A percentile compares a stretch with the other conserved stretches of the same genome.
phyloP scores from a whole-genome alignment of 1,140 invertebrate species.

The Rhopalosiphum maidis region DNA sequence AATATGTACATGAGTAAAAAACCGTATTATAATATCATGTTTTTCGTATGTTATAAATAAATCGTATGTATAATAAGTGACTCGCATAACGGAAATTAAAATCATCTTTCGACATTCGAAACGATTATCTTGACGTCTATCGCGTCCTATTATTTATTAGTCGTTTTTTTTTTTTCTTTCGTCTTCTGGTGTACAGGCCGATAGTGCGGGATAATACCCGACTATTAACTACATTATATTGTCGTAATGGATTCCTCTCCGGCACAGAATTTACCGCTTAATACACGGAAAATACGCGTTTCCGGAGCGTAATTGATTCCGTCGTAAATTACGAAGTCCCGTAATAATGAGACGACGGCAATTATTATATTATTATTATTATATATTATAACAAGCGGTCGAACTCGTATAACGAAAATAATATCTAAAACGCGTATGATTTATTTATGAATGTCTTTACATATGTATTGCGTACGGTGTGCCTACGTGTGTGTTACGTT shows the following conservation, averaged over 20 bases:
- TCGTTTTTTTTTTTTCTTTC: neutral
- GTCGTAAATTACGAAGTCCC: neutral
- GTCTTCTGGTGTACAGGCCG: neutral
- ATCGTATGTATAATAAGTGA: neutral
- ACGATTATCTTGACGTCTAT: neutral
- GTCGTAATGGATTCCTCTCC: neutral
- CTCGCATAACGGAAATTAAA: neutral
- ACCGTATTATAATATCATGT: neutral
- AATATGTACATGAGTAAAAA: too few relatives aligned
- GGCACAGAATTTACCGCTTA: neutral
- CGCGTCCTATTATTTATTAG: neutral
- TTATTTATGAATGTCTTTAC: neutral
- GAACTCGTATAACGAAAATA: neutral
- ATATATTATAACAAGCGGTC: neutral
- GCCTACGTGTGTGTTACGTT: neutral
- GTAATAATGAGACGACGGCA: neutral
- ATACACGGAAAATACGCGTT: neutral
- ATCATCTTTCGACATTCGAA: slow-evolving; percentile 3
- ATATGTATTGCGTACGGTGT: neutral
- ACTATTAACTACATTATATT: neutral
- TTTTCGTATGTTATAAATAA: neutral
- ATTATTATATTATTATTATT: neutral
- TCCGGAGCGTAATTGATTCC: slow-evolving; percentile 33
- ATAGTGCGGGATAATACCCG: too few relatives aligned
- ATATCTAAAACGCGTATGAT: neutral